phyloP scores from a whole-genome alignment of 2,113 vertebrate genomes.

The cattle (Bos taurus) region ARS-UCD2.0 NC_037356.1:33223501-33224000 shows the following conservation, averaged over 20 bases:
- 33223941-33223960: neutral
- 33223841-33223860: rapidly evolving
- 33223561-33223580: neutral
- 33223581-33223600: neutral
- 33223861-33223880: neutral
- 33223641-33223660: neutral
- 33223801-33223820: neutral
- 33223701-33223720: neutral
- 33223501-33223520: neutral
- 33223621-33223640: neutral
- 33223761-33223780: neutral
- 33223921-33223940: too few species aligned
- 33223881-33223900: neutral
- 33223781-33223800: neutral
- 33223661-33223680: neutral
- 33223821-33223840: too few species aligned
- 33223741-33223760: neutral
- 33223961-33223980: neutral
- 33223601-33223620: rapidly evolving
- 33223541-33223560: neutral
- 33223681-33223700: neutral
- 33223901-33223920: neutral
- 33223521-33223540: neutral
- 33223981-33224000: neutral
- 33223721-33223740: neutral